Base-by-base conservation (phyloP, 2,113 vertebrate genomes). In the Scomber scombrus region DNA sequence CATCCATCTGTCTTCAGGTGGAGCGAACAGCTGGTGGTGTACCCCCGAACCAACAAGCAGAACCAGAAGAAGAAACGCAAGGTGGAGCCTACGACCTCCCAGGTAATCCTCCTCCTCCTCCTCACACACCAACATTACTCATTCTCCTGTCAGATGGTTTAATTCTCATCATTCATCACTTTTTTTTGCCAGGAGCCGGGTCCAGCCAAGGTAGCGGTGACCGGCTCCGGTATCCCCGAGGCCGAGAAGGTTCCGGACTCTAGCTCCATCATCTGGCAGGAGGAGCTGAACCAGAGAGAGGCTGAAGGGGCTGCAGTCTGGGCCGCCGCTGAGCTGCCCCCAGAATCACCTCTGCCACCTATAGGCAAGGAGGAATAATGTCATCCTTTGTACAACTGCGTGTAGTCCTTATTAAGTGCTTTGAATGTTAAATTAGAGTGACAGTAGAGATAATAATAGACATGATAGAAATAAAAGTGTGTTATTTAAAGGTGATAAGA, bases 61-160 rank as follows among this genome's bases (percentile, higher is more conserved):
- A 96, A 96, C 90, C 95, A 95, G 90, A 96, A 96, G 89, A 96
- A 96, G 88, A 96, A 96, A 55, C 94, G 95, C 19, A 96, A 96
- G 60, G 95, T 96, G 80, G 95, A 96, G 80, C 94, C 94, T 0
- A 88, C 95, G 0, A 95, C 95, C 15, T 95, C 94, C 55, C 95
- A 95, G 93, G 95, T 96, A 78, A 75, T 8, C 2, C n/a, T 49
- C 26, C 3, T 21, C 6, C 40, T 16, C 2, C n/a, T 4, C 26
- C 3, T 3, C 3, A 14, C 51, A 56, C 3, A 52, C 15, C 9
- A 40, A 9, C 34, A 40, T 2, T 40, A 40, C 8, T 40, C 7
- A 40, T 40, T 40, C 7, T 40, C 7, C 31, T 34, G 31, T 34
- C 31, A 34, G 34, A 1, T 40, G 34, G 34, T 50, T 14, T 34